Base-by-base conservation (phyloP, 2,797 vertebrate genomes). In the Cheracebus regulus region DNA sequence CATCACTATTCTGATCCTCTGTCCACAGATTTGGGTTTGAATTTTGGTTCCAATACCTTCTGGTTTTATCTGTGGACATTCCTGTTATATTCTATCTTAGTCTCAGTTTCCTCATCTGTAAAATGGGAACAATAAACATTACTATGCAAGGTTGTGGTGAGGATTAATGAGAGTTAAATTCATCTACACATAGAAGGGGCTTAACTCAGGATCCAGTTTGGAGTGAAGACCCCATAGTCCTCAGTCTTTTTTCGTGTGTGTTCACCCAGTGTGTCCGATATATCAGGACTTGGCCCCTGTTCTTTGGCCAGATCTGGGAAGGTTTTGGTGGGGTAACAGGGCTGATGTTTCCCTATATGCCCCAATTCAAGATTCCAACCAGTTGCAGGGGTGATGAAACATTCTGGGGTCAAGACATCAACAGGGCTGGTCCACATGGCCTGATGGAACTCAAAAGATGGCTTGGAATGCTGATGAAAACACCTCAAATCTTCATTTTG, bases 31-130 rank as follows among this genome's bases (percentile, higher is more conserved):
- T 4, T 50, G 87, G 86, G 44, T 46, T 55, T 76, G n/a, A 70
- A 30, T 85, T 39, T 88, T 26, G 70, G 41, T 48, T 39, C 24
- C 41, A 67, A n/a, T 44, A 14, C 58, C 67, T 17, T 39, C 33
- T 58, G 44, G 33, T 50, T 6, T 55, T 95, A 57, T 90, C 64
- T 89, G 52, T 39, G 85, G 61, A 22, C 82, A 33, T 9, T 14
- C 22, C n/a, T 7, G 24, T 55, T 61, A 2, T 52, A 30, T 11
- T 58, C 72, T 88, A 5, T 58, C 72, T 41, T 64, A 95, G 81
- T 7, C 81, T 97, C 79, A 80, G 86, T 81, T 93, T 90, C 61
- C 28, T 58, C 72, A 36, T 88, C 78, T 81, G 82, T 80, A 72
- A 90, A 81, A 67, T 80, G 89, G 78, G 52, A 50, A 61, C 7